These are phyloP conservation scores for Triplophysa bombifrons DNA, from an alignment of 2,797 vertebrate species.

Conservation along the genomic window DNA sequence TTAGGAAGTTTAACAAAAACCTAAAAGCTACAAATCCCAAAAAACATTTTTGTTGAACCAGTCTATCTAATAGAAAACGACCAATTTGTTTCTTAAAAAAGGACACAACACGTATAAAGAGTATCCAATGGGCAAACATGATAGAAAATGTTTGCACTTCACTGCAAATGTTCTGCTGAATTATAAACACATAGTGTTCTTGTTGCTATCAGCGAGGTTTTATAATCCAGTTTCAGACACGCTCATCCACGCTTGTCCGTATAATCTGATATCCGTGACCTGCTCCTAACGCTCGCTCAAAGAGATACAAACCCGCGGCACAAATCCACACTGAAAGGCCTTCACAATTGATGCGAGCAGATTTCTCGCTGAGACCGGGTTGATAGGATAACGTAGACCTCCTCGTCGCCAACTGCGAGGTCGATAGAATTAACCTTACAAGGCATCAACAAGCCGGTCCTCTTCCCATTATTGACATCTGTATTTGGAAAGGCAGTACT, in stretches of 20 bases:
- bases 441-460: slow-evolving; percentile 56
- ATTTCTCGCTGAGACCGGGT: slow-evolving; percentile 42
- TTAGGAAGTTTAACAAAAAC: background rate
- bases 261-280: slow-evolving; percentile 32
- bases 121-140: background rate
- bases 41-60: background rate
- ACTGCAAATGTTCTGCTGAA: no score
- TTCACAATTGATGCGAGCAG: slow-evolving; percentile 27
- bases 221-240: background rate
- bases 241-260: slow-evolving; percentile 8
- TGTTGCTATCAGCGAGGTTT: background rate
- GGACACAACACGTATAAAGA: background rate
- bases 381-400: slow-evolving; percentile 50
- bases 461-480: slow-evolving; percentile 59
- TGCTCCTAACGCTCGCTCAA: background rate
- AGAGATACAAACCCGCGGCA: background rate
- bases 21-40: background rate
- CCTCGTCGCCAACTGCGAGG: slow-evolving; percentile 48
- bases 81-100: no score
- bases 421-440: slow-evolving; percentile 64
- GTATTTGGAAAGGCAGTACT: slow-evolving; percentile 53
- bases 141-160: no score
- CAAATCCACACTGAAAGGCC: slow-evolving; percentile 31
- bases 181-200: background rate
- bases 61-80: no score